Evolutionary conservation across 2,797 vertebrate species (phyloP), one percentile per base, ranked within the genome.

Genomic region (Periparus ater): DNA sequence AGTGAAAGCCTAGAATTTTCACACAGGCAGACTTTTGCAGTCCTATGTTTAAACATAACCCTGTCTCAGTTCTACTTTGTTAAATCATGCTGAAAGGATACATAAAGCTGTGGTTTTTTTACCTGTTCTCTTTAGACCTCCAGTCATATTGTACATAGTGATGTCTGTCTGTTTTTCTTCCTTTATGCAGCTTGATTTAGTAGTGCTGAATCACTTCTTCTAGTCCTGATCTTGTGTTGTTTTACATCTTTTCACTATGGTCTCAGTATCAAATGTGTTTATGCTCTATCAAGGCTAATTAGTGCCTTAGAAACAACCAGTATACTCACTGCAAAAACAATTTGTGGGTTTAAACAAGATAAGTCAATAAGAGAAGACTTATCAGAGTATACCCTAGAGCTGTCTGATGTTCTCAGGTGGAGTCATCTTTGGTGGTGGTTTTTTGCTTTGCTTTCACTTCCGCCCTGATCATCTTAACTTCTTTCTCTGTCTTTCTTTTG

Each of bases 291-390:
- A 25, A 9, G 89, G 76, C 55, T 94, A 90, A 94, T 76, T 71
- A 90, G 54, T 79, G 60, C 53, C 32, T 66, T 61, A 87, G 85
- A 80, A 89, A 83, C 70, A 95, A 42, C 36, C 22, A 26, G 47
- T 42, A 15, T 57, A 30, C 22, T 91, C 55, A 13, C 60, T 86
- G 71, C 72, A 89, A 58, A 86, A 93, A 74, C 74, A 67, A 10
- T 85, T 58, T 76, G 77, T 91, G 80, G 63, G 47, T 87, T 95
- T 95, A 89, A 95, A 85, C 77, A 82, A 65, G 74, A 87, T n/a
- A 92, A 92, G 67, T 88, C 74, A 91, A 3, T 88, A 84, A 57
- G 48, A 88, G 57, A 85, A 51, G 76, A 72, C 63, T 82, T 91
- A 62, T 78, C 91, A 57, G 68, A 61, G 17, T 45, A 58, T 91